Evolutionary conservation across 2,113 vertebrate genomes (phyloP).

Genomic region (Hippotragus niger): DNA sequence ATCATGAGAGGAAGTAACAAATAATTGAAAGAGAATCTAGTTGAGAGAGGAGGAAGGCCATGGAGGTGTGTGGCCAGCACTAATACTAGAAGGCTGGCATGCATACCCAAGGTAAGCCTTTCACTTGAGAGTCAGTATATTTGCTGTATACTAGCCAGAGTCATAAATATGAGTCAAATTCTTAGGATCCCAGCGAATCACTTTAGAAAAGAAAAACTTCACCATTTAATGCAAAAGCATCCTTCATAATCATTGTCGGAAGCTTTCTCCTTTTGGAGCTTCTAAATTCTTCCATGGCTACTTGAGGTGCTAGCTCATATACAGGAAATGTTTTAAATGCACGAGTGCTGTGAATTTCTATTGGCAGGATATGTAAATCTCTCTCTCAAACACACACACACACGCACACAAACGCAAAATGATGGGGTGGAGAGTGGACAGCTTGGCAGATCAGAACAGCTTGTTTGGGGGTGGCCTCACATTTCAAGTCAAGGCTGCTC

Average conservation of each 20-base stretch:
- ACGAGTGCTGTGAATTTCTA: background rate
- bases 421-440: background rate
- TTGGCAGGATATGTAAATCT: background rate
- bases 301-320: background rate
- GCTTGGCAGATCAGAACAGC: conserved; percentile 52
- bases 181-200: background rate
- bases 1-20: background rate
- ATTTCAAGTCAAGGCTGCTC: conserved; percentile 63
- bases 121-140: background rate
- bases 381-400: background rate
- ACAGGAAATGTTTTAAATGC: background rate
- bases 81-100: fast-evolving
- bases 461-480: conserved; percentile 64
- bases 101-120: background rate
- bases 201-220: background rate
- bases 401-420: background rate
- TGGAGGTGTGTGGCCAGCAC: background rate
- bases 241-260: background rate
- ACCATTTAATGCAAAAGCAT: background rate
- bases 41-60: background rate
- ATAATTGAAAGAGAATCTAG: background rate
- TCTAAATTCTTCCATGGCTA: background rate
- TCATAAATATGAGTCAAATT: background rate
- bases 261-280: background rate
- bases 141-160: background rate